A percentile compares a stretch with the other conserved stretches of the same genome.
phyloP scores from a whole-genome alignment of 1,140 invertebrate genomes.

The Drosophila novamexicana region DNA sequence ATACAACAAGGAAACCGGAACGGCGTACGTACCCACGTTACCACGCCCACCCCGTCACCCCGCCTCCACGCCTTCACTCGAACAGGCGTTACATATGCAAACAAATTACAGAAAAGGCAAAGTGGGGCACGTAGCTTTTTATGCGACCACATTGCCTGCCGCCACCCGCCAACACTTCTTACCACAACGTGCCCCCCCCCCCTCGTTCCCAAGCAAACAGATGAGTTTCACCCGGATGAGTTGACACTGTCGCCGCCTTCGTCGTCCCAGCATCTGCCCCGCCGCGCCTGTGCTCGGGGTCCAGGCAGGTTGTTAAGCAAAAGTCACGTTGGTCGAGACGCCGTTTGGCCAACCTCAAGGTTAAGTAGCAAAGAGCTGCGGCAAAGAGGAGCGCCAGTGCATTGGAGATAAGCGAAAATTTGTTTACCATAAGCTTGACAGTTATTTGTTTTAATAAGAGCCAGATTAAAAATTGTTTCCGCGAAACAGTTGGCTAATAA shows the following conservation, averaged over 20 bases:
- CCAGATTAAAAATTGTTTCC: conserved; percentile 36
- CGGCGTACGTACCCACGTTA: conserved; percentile 34
- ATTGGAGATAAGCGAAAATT: conserved; percentile 50
- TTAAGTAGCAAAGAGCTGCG: conserved; percentile 61
- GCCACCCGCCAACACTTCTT: conserved; percentile 8
- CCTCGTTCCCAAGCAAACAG: conserved; percentile 6
- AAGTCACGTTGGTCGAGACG: conserved; percentile 62
- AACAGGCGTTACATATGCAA: conserved; percentile 58
- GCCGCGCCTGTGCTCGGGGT: background rate
- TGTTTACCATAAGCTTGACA: conserved; percentile 54
- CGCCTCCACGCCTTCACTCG: conserved; percentile 8
- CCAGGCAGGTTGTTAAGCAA: conserved; percentile 53
- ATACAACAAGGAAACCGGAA: conserved; percentile 65
- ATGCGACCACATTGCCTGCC: conserved; percentile 50
- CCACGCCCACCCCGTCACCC: background rate
- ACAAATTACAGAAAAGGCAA: conserved; percentile 52
- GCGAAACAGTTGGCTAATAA: conserved; percentile 6
- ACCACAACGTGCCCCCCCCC: background rate
- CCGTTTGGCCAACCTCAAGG: conserved; percentile 55
- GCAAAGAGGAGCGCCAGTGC: conserved; percentile 31
- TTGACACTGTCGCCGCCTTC: conserved; percentile 54
- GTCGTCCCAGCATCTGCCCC: conserved; percentile 3
- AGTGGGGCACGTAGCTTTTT: conserved; percentile 61
- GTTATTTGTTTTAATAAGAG: conserved; percentile 44
- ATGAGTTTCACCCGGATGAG: conserved; percentile 51